Conservation (phyloP, 2,888 invertebrate species). For the Acronicta psi region DNA sequence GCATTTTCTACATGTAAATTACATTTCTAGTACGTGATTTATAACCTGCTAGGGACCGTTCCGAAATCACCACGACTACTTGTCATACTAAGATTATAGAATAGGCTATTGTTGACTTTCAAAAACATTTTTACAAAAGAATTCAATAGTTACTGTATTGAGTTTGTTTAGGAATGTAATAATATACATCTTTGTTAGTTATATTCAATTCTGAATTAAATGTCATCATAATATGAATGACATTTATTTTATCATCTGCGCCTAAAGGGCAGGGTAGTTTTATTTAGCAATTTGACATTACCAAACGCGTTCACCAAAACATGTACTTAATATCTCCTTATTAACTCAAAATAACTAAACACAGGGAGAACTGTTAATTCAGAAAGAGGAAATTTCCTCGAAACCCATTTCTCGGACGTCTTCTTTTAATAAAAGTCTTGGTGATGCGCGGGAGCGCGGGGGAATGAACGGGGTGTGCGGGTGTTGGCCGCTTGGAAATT, state of each 20-base stretch:
- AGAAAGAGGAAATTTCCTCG: slow-evolving; percentile 72
- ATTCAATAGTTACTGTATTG: neutral
- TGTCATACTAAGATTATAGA: neutral
- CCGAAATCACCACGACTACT: neutral
- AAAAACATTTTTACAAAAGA: neutral
- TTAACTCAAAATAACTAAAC: slow-evolving; percentile 51
- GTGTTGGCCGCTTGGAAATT: slow-evolving; percentile 75
- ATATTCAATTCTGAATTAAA: neutral
- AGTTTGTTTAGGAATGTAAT: slow-evolving; percentile 24
- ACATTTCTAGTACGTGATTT: slow-evolving; percentile 5
- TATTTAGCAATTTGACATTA: slow-evolving; percentile 40
- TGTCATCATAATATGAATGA: neutral
- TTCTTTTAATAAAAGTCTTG: slow-evolving; percentile 77
- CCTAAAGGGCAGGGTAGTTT: slow-evolving; percentile 5
- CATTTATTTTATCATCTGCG: slow-evolving; percentile 37
- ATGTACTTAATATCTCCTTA: slow-evolving; percentile 42
- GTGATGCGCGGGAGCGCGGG: slow-evolving; percentile 59
- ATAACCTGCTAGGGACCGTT: slow-evolving; percentile 27
- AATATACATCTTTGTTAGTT: neutral
- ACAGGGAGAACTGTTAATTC: slow-evolving; percentile 62
- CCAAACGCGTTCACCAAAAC: slow-evolving; percentile 19
- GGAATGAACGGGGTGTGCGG: slow-evolving; percentile 52
- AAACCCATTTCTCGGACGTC: slow-evolving; percentile 78
- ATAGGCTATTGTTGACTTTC: slow-evolving; percentile 4
- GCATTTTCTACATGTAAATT: no score